phyloP scores from a whole-genome alignment of 2,888 invertebrate species.

The Nowickia ferox region DNA sequence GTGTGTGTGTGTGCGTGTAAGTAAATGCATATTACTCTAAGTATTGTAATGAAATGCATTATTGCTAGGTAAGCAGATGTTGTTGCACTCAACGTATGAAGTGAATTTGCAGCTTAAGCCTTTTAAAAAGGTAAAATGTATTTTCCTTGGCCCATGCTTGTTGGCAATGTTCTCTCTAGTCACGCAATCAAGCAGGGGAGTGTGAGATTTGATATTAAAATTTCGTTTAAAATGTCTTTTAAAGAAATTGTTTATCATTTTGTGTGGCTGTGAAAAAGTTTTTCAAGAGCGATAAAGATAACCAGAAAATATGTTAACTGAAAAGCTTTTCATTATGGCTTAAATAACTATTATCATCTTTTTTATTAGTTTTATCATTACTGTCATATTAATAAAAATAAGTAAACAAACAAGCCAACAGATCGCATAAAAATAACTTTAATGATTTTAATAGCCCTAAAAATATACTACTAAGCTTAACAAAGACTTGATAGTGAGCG shows the following conservation, averaged over 20 bases:
- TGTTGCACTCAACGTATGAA: constrained; percentile 11
- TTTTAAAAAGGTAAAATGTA: constrained; percentile 18
- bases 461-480: constrained; percentile 8
- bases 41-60: constrained; percentile 39
- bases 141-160: background rate
- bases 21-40: background rate
- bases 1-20: background rate
- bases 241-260: background rate
- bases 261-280: background rate
- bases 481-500: constrained; percentile 8
- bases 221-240: background rate
- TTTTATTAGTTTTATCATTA: constrained; percentile 57
- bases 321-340: constrained; percentile 37
- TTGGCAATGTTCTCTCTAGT: background rate
- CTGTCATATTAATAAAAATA: constrained; percentile 23
- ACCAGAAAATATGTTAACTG: constrained; percentile 40
- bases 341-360: constrained; percentile 52
- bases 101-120: constrained; percentile 22
- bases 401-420: constrained; percentile 37
- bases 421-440: constrained; percentile 48
- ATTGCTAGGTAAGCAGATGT: constrained; percentile 45
- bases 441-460: constrained; percentile 46
- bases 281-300: background rate
- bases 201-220: background rate
- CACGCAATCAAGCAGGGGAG: background rate